Conservation (phyloP, 2,113 vertebrate genomes). For the Zosterops lateralis region DNA sequence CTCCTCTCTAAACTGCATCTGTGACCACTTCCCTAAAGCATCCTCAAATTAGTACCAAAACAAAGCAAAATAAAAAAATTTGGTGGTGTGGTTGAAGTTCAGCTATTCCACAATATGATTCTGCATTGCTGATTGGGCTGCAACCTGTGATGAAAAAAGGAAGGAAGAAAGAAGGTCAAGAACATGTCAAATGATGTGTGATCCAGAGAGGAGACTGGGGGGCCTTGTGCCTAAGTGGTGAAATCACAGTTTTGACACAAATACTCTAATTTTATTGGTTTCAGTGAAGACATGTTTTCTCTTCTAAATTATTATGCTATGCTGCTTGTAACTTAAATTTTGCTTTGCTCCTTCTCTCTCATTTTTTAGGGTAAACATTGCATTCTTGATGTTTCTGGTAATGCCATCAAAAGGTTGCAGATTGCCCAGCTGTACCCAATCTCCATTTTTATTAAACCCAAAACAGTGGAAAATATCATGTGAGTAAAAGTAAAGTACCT, state of each 20-base stretch:
- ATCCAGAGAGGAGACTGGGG: neutral
- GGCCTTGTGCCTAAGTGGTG: neutral
- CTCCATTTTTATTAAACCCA: conserved; percentile 96
- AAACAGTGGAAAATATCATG: conserved; percentile 97
- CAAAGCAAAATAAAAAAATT: neutral
- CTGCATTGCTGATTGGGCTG: neutral
- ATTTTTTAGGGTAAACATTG: conserved; percentile 92
- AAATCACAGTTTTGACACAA: neutral
- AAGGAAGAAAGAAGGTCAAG: neutral
- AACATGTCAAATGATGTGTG: neutral
- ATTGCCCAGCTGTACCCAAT: conserved; percentile 92
- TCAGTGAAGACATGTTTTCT: neutral
- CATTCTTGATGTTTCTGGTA: conserved; percentile 97
- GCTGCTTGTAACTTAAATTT: neutral
- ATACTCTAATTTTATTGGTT: neutral
- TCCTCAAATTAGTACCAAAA: neutral
- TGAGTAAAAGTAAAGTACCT: conserved; percentile 72
- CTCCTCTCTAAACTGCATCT: neutral
- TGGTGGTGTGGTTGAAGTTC: neutral
- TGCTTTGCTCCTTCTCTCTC: conserved; percentile 1
- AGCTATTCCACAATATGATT: neutral
- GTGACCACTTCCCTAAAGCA: neutral
- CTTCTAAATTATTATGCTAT: neutral
- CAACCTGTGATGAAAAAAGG: neutral
- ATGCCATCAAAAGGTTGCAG: conserved; percentile 97